phyloP scores from a whole-genome alignment of 2,797 vertebrate species.

The Enteromius thamalakanensis region DNA sequence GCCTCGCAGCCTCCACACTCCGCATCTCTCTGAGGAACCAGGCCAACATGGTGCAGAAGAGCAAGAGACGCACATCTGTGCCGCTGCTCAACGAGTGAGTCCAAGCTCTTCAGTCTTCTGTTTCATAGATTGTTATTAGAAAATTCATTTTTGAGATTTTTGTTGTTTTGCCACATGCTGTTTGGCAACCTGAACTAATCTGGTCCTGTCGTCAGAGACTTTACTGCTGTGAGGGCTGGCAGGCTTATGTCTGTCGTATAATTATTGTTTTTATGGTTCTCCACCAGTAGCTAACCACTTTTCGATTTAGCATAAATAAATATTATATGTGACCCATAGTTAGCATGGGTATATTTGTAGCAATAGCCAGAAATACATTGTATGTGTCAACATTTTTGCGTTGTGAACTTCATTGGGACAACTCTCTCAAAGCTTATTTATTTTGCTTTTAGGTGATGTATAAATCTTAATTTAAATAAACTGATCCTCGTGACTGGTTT shows the following conservation, averaged over 20 bases:
- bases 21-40: slow-evolving; percentile 94
- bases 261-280: neutral
- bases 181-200: neutral
- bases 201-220: neutral
- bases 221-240: neutral
- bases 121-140: neutral
- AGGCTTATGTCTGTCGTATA: neutral
- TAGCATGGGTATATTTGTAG: no score
- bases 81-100: slow-evolving; percentile 88
- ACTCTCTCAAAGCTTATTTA: no score
- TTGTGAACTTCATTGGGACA: no score
- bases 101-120: neutral
- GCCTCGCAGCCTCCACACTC: slow-evolving; percentile 91
- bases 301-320: neutral
- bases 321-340: no score
- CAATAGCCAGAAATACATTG: no score
- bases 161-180: neutral
- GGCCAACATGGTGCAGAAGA: slow-evolving; percentile 99
- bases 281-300: neutral
- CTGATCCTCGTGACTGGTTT: no score
- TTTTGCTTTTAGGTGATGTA: no score
- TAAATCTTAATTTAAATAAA: no score
- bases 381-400: no score
- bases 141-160: neutral
- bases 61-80: slow-evolving; percentile 87